Conservation (phyloP, 2,797 vertebrate genomes). For the Anisognathus igniventris region DNA sequence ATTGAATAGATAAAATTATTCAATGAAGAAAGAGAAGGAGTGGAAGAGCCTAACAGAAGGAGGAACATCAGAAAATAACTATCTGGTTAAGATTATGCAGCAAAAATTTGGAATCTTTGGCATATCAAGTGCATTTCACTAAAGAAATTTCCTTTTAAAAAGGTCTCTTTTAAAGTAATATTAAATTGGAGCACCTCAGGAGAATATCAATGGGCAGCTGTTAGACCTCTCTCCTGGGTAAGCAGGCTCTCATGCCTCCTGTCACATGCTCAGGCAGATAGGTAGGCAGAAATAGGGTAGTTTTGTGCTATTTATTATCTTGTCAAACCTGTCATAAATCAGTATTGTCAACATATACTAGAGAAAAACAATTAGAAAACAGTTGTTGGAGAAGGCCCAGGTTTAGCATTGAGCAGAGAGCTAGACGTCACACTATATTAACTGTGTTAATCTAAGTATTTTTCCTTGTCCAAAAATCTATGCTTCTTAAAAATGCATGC, state of each 20-base stretch:
- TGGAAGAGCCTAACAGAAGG: background rate
- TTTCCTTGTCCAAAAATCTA: background rate
- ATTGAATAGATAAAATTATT: background rate
- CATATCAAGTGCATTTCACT: background rate
- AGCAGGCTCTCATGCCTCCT: background rate
- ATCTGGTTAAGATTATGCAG: background rate
- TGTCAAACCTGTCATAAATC: background rate
- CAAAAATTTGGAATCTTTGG: background rate
- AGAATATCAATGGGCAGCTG: background rate
- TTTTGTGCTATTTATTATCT: background rate
- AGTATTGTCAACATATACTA: fast-evolving
- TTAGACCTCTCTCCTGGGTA: background rate
- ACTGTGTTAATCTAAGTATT: background rate
- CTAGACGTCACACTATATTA: background rate
- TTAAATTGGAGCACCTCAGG: background rate
- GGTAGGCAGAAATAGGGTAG: background rate
- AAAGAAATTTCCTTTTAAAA: background rate
- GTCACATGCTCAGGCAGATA: background rate
- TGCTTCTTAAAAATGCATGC: background rate
- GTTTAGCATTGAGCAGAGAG: background rate
- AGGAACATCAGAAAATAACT: background rate
- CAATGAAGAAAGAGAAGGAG: background rate
- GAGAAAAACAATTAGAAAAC: background rate
- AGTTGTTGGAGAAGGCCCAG: background rate
- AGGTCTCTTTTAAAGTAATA: background rate